A percentile compares a stretch with the other conserved stretches of the same genome.
Evolutionary conservation across 2,888 invertebrate species (phyloP).

Genomic region (Diaperis boleti): DNA sequence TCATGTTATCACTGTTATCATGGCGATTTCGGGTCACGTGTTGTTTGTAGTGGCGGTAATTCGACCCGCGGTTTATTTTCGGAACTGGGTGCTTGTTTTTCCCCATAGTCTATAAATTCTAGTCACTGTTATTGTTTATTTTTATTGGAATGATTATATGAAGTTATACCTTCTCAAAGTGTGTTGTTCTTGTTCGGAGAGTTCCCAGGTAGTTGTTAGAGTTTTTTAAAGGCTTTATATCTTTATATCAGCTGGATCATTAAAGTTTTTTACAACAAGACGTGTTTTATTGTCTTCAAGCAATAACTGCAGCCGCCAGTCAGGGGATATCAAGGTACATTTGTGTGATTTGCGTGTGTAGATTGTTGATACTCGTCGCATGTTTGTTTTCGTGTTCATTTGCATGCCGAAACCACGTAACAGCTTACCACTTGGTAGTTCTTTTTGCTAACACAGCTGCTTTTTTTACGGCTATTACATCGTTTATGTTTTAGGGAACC

Average conservation of each 20-base stretch:
- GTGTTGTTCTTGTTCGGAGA: slow-evolving; percentile 53
- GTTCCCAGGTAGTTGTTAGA: slow-evolving; percentile 53
- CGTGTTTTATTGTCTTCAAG: slow-evolving; percentile 27
- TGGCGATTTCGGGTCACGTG: too few species aligned
- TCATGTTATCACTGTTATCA: too few species aligned
- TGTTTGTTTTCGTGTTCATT: not conserved
- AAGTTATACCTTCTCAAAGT: slow-evolving; percentile 45
- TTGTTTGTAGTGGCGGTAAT: too few species aligned
- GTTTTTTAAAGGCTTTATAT: slow-evolving; percentile 54
- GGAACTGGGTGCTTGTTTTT: slow-evolving; percentile 10
- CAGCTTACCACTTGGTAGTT: not conserved
- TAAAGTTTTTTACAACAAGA: slow-evolving; percentile 33
- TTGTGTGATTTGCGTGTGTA: slow-evolving; percentile 17
- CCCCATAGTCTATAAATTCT: slow-evolving; percentile 29
- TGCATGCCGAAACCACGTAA: not conserved
- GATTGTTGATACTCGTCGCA: too few species aligned
- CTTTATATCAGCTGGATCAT: slow-evolving; percentile 48
- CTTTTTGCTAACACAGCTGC: not conserved
- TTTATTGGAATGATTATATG: slow-evolving; percentile 15
- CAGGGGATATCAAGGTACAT: slow-evolving; percentile 27
- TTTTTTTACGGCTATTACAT: not conserved
- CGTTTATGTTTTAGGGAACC: slow-evolving; percentile 13
- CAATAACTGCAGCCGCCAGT: slow-evolving; percentile 16
- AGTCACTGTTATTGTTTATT: slow-evolving; percentile 37
- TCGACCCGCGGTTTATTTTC: too few species aligned